Conservation (phyloP, 2,888 invertebrate species). For the Gasteruption jaculator region DNA sequence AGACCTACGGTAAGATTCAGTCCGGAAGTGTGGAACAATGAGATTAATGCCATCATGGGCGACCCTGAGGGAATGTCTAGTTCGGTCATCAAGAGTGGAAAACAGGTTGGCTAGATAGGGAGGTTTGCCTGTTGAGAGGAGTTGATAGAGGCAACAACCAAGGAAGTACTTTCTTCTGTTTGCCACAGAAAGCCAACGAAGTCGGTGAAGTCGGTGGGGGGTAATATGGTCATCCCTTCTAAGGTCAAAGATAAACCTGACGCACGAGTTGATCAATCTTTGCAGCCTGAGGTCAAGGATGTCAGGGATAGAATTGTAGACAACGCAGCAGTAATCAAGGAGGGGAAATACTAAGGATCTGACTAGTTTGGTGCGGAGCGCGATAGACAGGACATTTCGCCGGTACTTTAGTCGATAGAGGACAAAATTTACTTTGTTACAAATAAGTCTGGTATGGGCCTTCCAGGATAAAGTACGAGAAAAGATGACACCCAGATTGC, state of each 20-base stretch:
- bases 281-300: conserved; percentile 4
- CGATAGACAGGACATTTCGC: too few relatives aligned
- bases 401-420: too few relatives aligned
- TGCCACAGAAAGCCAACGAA: conserved; percentile 9
- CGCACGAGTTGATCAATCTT: not conserved
- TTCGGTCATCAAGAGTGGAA: not conserved
- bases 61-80: not conserved
- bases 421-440: too few relatives aligned
- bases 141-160: not conserved
- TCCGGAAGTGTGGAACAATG: not conserved
- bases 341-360: conserved; percentile 6
- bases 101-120: too few relatives aligned
- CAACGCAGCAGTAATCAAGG: conserved; percentile 11
- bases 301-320: conserved; percentile 3
- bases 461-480: too few relatives aligned
- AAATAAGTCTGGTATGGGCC: too few relatives aligned
- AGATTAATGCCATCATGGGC: not conserved
- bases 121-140: too few relatives aligned
- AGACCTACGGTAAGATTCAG: not conserved
- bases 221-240: not conserved
- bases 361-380: conserved; percentile 4
- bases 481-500: too few relatives aligned
- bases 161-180: conserved; percentile 2
- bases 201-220: not conserved
- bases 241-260: conserved; percentile 7